These are phyloP conservation scores for Rhegmatorhina hoffmannsi DNA, from an alignment of 2,113 vertebrate genomes.

Conservation along the genomic window DNA sequence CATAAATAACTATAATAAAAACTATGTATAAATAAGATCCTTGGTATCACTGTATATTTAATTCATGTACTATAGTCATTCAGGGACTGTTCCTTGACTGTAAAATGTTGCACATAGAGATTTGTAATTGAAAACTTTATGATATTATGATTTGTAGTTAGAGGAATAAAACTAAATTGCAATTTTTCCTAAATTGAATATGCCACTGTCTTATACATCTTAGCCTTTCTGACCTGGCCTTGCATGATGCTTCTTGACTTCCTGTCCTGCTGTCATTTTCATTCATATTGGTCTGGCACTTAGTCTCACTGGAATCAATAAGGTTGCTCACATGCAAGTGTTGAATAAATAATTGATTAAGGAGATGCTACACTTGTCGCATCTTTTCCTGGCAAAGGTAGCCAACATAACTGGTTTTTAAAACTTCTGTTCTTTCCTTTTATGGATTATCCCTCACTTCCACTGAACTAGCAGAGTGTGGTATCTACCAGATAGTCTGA, in stretches of 20 bases:
- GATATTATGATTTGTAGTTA: neutral
- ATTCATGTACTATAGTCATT: neutral
- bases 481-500: neutral
- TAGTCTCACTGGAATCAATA: conserved; percentile 60
- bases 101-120: neutral
- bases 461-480: neutral
- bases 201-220: neutral
- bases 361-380: neutral
- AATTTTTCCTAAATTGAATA: conserved; percentile 22
- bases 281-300: conserved; percentile 52
- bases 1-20: neutral
- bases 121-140: neutral
- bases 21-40: neutral
- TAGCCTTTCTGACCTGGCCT: conserved; percentile 43
- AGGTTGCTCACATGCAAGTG: conserved; percentile 57
- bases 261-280: conserved; percentile 59
- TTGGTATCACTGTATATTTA: neutral
- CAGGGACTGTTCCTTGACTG: neutral
- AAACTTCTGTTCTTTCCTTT: neutral
- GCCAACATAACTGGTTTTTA: neutral
- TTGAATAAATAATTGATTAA: conserved; percentile 72
- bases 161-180: neutral
- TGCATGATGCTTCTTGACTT: conserved; percentile 53
- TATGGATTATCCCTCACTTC: neutral
- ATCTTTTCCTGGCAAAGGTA: neutral